Conservation (phyloP, 1,140 invertebrate genomes). For the Ostrea denselamellosa region DNA sequence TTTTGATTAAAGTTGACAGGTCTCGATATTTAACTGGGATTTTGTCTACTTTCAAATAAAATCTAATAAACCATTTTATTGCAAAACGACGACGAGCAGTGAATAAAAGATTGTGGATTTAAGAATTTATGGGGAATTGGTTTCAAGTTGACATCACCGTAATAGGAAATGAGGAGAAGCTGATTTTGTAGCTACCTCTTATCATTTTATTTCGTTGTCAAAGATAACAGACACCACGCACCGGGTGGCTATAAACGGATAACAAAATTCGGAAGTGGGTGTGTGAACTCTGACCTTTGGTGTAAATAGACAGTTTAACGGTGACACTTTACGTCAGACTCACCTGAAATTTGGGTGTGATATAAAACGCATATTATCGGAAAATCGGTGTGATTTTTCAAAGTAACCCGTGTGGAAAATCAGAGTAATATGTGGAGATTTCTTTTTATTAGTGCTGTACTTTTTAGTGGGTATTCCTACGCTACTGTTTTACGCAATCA, state of each 20-base stretch:
- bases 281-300: neutral
- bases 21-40: neutral
- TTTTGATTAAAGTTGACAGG: neutral
- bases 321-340: neutral
- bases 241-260: neutral
- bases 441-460: neutral
- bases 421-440: neutral
- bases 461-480: neutral
- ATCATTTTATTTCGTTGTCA: neutral
- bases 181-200: neutral
- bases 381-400: neutral
- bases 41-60: neutral
- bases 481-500: slow-evolving; percentile 6
- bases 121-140: neutral
- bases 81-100: too few relatives aligned
- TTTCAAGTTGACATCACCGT: neutral
- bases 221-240: neutral
- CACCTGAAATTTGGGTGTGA: neutral
- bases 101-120: too few relatives aligned
- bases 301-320: neutral
- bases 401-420: neutral
- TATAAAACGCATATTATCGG: neutral
- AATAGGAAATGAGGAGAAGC: neutral
- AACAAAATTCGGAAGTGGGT: slow-evolving; percentile 21
- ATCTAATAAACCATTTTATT: too few relatives aligned